phyloP scores from a whole-genome alignment of 2,797 vertebrate genomes.

The Rhinoraja longicauda region DNA sequence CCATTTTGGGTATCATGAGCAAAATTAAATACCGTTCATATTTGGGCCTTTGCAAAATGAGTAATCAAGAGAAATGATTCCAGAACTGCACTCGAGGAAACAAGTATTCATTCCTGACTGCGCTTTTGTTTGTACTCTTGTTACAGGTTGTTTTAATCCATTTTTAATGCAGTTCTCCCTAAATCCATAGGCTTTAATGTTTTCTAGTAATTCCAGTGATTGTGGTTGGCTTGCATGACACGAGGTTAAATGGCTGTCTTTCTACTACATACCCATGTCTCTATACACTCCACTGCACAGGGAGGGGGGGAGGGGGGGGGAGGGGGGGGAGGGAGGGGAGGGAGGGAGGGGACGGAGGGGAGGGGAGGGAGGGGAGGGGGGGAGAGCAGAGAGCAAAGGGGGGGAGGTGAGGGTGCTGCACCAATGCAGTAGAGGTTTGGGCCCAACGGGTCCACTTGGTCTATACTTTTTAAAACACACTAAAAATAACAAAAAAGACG shows the following conservation, averaged over 20 bases:
- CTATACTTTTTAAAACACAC: too few species aligned
- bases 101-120: neutral
- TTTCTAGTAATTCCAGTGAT: neutral
- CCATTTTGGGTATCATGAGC: neutral
- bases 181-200: neutral
- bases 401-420: too few species aligned
- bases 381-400: too few species aligned
- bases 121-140: neutral
- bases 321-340: too few species aligned
- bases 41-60: neutral
- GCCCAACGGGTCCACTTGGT: too few species aligned
- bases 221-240: neutral
- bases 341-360: too few species aligned
- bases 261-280: too few species aligned
- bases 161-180: neutral
- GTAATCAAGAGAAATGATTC: neutral
- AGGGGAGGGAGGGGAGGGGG: too few species aligned
- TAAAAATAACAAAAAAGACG: too few species aligned
- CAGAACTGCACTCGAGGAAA: neutral
- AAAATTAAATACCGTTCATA: neutral
- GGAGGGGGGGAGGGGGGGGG: too few species aligned
- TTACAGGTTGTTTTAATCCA: neutral
- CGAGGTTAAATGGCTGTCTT: neutral
- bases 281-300: too few species aligned
- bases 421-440: too few species aligned